Conservation (phyloP, 1,140 invertebrate genomes). For the Drosophila ananassae region DNA sequence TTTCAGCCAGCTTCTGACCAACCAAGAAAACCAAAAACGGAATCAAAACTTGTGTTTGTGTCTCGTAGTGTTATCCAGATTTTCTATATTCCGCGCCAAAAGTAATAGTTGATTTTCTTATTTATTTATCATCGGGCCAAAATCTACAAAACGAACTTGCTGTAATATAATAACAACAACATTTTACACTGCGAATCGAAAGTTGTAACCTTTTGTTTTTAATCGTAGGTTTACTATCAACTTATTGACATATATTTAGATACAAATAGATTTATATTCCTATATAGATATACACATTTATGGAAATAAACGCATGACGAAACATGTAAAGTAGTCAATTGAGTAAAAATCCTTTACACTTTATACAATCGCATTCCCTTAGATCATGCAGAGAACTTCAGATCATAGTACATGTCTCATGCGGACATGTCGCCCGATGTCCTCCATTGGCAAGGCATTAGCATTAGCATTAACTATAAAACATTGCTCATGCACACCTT, state of each 20-base stretch:
- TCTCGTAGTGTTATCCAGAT: slow-evolving; percentile 49
- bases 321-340: slow-evolving; percentile 79
- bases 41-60: slow-evolving; percentile 46
- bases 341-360: slow-evolving; percentile 48
- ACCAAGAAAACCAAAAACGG: slow-evolving; percentile 26
- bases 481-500: slow-evolving; percentile 8
- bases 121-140: slow-evolving; percentile 25
- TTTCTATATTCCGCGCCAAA: slow-evolving; percentile 41
- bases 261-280: slow-evolving; percentile 42
- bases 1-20: slow-evolving; percentile 12
- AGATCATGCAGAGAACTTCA: slow-evolving; percentile 59
- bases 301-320: slow-evolving; percentile 65
- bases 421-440: neutral
- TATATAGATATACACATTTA: slow-evolving; percentile 48
- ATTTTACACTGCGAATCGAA: slow-evolving; percentile 45
- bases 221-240: slow-evolving; percentile 51
- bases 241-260: slow-evolving; percentile 47
- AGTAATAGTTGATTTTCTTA: slow-evolving; percentile 32
- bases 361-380: slow-evolving; percentile 45
- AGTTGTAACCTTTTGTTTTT: slow-evolving; percentile 47
- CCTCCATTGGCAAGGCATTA: slow-evolving; percentile 58
- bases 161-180: slow-evolving; percentile 54
- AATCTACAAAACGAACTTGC: slow-evolving; percentile 26
- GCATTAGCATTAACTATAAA: slow-evolving; percentile 49
- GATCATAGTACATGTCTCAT: slow-evolving; percentile 36